Evolutionary conservation across 1,140 invertebrate genomes (phyloP).

Genomic region (Cherax destructor): DNA sequence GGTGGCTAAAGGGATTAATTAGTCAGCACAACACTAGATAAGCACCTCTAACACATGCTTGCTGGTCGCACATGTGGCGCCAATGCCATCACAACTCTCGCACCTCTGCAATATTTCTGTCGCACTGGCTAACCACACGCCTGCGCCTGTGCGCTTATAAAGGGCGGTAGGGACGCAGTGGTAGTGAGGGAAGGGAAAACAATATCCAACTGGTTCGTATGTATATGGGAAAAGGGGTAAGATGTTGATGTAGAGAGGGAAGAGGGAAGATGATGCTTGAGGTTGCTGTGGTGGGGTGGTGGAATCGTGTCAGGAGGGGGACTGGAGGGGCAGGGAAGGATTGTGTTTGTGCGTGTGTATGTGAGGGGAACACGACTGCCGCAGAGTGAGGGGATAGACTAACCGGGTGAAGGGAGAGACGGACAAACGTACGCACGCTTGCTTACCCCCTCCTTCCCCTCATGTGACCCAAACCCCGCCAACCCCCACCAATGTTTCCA

Average conservation of each 20-base stretch:
- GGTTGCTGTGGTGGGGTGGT: neutral
- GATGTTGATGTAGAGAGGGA: neutral
- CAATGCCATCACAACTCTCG: neutral
- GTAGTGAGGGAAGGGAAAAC: neutral
- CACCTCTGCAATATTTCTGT: neutral
- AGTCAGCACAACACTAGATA: too few species aligned
- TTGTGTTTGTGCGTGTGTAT: neutral
- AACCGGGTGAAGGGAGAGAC: neutral
- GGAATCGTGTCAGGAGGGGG: neutral
- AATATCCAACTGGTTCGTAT: too few species aligned
- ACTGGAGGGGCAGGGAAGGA: neutral
- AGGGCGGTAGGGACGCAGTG: neutral
- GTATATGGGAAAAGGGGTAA: too few species aligned
- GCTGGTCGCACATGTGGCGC: neutral
- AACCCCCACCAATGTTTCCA: neutral
- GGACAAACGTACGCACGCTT: neutral
- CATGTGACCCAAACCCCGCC: neutral
- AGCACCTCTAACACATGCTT: neutral
- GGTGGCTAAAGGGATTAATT: too few species aligned
- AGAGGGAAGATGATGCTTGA: neutral
- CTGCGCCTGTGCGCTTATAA: neutral
- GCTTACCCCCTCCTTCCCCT: neutral
- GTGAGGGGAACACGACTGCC: neutral
- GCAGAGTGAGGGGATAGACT: neutral
- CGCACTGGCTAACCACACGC: neutral